Evolutionary conservation across 2,888 invertebrate species (phyloP).

Genomic region (Therioaphis trifolii): DNA sequence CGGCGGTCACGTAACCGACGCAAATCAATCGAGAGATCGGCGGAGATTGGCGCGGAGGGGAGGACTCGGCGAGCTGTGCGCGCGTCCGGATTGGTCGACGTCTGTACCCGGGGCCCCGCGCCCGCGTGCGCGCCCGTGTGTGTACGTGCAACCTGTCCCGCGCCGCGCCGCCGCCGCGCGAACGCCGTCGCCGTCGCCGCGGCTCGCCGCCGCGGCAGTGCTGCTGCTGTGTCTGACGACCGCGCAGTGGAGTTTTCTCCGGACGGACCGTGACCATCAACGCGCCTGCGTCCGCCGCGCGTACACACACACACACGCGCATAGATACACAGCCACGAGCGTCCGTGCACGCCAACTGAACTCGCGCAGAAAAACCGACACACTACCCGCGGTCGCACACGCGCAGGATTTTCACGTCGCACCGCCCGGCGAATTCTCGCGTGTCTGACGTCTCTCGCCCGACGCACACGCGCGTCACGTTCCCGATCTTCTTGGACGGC

Average conservation of each 20-base stretch:
- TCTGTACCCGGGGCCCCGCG: slow-evolving; percentile 51
- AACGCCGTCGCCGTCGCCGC: not conserved
- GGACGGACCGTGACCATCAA: slow-evolving; percentile 46
- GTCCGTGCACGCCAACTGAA: no score
- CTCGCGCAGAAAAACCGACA: no score
- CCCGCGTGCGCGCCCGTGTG: slow-evolving; percentile 43
- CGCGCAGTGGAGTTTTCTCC: slow-evolving; percentile 56
- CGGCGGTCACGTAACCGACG: slow-evolving; percentile 49
- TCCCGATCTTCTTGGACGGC: not conserved
- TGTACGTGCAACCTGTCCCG: slow-evolving; percentile 55
- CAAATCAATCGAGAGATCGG: slow-evolving; percentile 63
- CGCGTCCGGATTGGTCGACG: slow-evolving; percentile 62
- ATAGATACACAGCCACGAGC: no score
- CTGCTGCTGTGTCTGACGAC: slow-evolving; percentile 57
- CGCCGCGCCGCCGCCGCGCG: slow-evolving; percentile 11
- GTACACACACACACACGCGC: slow-evolving; percentile 6
- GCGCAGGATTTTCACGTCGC: not conserved
- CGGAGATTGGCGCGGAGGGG: slow-evolving; percentile 62
- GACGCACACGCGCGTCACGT: no score
- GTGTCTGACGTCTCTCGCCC: no score
- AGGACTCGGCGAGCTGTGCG: slow-evolving; percentile 60
- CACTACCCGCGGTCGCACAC: not conserved
- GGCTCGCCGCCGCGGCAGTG: slow-evolving; percentile 34
- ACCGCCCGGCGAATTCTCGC: no score
- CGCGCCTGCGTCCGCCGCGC: slow-evolving; percentile 54